Percentiles rank a stretch among this genome's conserved stretches.
phyloP scores from a whole-genome alignment of 2,888 invertebrate species.

The Disparrhopalites patrizii region DNA sequence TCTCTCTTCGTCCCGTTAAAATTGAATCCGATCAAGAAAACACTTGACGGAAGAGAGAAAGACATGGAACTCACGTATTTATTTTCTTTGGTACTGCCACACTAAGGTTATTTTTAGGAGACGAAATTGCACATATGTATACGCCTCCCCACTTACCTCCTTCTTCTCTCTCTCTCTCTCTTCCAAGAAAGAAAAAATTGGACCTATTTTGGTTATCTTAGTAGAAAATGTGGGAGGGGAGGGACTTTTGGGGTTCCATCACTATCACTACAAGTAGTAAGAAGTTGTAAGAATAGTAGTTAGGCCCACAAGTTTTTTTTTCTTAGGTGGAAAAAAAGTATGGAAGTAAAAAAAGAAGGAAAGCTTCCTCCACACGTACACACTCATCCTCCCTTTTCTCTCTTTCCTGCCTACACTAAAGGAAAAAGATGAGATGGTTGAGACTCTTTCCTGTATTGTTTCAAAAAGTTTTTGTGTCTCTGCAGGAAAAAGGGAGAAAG shows the following conservation, averaged over 20 bases:
- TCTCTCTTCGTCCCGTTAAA: background rate
- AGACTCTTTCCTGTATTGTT: constrained; percentile 26
- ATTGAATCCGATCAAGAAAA: constrained; percentile 3
- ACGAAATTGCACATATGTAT: too few species aligned
- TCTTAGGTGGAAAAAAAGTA: background rate
- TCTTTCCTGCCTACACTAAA: background rate
- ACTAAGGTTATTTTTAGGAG: too few species aligned
- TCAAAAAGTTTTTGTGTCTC: constrained; percentile 29
- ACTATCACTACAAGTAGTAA: too few species aligned
- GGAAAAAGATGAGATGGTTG: background rate
- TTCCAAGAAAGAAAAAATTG: too few species aligned
- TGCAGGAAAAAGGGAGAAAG: constrained; percentile 18
- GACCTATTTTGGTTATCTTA: too few species aligned
- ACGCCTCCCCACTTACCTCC: too few species aligned
- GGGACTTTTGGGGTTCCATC: too few species aligned
- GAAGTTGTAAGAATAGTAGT: too few species aligned
- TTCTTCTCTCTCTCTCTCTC: too few species aligned
- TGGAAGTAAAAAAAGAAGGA: background rate
- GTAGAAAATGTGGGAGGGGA: too few species aligned
- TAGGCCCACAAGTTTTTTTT: background rate
- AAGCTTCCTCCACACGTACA: background rate
- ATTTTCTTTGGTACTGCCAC: too few species aligned
- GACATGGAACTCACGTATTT: background rate
- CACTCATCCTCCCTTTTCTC: background rate
- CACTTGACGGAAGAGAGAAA: background rate